phyloP scores from a whole-genome alignment of 1,140 invertebrate species.

The Dinothrombium tinctorium region DNA sequence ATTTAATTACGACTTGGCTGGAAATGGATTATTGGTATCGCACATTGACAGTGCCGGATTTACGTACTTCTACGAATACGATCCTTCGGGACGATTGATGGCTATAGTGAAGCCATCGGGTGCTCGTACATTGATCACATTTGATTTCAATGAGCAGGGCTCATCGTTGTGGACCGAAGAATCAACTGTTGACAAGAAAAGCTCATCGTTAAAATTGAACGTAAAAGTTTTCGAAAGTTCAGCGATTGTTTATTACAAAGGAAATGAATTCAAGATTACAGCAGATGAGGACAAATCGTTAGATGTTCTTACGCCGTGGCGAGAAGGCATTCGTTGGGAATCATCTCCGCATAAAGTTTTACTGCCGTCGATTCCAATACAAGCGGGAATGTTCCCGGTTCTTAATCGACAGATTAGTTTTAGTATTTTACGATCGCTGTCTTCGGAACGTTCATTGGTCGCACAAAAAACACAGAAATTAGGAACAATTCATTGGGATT shows the following conservation, averaged over 20 bases:
- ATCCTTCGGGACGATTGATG: conserved; percentile 71
- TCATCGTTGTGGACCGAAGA: conserved; percentile 28
- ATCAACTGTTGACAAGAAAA: background rate
- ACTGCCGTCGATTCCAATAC: conserved; percentile 60
- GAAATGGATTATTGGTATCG: conserved; percentile 50
- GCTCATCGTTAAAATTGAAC: background rate
- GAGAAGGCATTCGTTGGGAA: conserved; percentile 22
- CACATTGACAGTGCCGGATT: conserved; percentile 56
- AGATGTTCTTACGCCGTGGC: conserved; percentile 23
- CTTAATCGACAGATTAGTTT: conserved; percentile 46
- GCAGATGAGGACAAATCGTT: conserved; percentile 23
- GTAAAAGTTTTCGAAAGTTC: background rate
- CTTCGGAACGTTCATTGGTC: background rate
- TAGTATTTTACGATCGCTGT: background rate
- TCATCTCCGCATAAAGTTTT: conserved; percentile 59
- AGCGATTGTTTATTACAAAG: background rate
- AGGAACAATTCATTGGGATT: conserved; percentile 80
- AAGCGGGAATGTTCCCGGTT: conserved; percentile 71
- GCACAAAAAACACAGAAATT: conserved; percentile 39
- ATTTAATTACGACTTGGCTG: conserved; percentile 75
- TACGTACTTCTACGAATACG: conserved; percentile 81
- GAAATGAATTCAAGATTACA: conserved; percentile 18
- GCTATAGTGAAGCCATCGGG: conserved; percentile 76
- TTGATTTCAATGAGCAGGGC: conserved; percentile 64
- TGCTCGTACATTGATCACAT: conserved; percentile 53